Evolutionary conservation across 2,888 invertebrate genomes (phyloP), one percentile per base, ranked within the genome.

Genomic region (Tenthredo distinguenda): DNA sequence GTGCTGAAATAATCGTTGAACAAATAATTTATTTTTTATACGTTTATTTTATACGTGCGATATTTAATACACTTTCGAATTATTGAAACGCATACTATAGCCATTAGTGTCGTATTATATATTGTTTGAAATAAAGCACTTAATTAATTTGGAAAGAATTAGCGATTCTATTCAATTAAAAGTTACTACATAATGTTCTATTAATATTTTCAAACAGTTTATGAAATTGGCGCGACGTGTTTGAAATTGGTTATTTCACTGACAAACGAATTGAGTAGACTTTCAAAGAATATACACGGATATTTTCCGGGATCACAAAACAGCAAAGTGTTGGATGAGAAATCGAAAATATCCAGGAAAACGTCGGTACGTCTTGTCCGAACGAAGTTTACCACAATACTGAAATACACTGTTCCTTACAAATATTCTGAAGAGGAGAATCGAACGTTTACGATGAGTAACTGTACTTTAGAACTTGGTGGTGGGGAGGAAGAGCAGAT

Each of bases 381-480:
- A 9, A 83, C 43, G 68, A 34, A 71, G 47, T 47, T 83, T 18
- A 47, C 15, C 15, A 47, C 68, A 65, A 43, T 37, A 83, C 83
- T 83, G 71, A 31, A 83, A 47, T 47, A 21, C 0, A 3, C 34
- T 26, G 31, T 83, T 71, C 10, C 83, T 68, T 18, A 83, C 31
- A 58, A 83, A 83, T n/a, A 26, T 47, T 47, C 6, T 18, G n/a
- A 83, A 58, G 65, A 83, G 50, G 68, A 65, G 68, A 68, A 68
- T 68, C 47, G 18, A 71, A 83, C 83, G 83, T 68, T 34, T 47
- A 31, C 10, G 2, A 68, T 71, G 83, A 65, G 26, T 71, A 62
- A 74, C 71, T 85, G 86, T 86, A 87, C 86, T 86, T 87, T 84
- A 85, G 84, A 87, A 85, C 77, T 58, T 37, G 81, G 40, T 68